Evolutionary conservation across 1,140 invertebrate genomes (phyloP).

Genomic region (Harpegnathos saltator): DNA sequence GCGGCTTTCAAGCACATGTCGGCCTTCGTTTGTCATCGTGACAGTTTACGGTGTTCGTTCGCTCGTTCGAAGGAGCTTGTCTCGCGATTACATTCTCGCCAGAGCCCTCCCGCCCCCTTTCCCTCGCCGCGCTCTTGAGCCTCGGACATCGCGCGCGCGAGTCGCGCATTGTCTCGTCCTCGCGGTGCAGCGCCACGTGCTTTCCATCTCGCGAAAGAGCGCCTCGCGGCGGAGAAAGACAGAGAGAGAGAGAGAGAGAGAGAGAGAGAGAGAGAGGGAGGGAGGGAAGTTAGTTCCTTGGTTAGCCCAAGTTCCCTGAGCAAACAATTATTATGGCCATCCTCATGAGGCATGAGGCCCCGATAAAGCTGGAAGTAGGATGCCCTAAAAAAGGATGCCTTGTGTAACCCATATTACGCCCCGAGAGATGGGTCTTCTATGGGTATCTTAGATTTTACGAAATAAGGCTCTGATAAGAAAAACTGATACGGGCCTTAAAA

Average conservation of each 20-base stretch:
- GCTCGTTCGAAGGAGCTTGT: conserved; percentile 21
- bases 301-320: background rate
- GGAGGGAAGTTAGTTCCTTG: too few relatives aligned
- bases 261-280: background rate
- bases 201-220: conserved; percentile 6
- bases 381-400: too few relatives aligned
- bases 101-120: conserved; percentile 45
- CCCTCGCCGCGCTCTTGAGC: conserved; percentile 13
- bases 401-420: too few relatives aligned
- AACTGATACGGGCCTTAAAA: too few relatives aligned
- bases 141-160: background rate
- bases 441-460: too few relatives aligned
- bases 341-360: too few relatives aligned
- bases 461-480: too few relatives aligned
- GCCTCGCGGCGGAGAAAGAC: background rate
- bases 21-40: conserved; percentile 67
- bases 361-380: too few relatives aligned
- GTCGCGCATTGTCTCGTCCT: conserved; percentile 29
- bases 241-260: background rate
- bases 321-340: too few relatives aligned
- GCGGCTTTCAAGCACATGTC: conserved; percentile 79
- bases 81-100: background rate
- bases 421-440: too few relatives aligned
- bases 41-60: conserved; percentile 63
- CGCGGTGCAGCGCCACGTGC: background rate